Evolutionary conservation across 2,113 vertebrate genomes (phyloP).

Genomic region (Cephalopholis sonnerati): DNA sequence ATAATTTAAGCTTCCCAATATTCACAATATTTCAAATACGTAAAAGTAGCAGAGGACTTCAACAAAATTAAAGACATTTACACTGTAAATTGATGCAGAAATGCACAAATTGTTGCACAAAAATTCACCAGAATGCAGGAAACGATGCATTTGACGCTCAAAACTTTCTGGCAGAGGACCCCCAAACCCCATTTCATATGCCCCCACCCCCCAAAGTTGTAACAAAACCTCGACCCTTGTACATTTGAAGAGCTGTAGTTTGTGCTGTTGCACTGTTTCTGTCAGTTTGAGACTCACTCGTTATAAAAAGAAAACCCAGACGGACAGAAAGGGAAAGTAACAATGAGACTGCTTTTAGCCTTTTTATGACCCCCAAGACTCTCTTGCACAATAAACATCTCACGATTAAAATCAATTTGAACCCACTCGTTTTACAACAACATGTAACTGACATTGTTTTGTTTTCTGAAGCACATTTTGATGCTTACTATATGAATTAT

Average conservation of each 20-base stretch:
- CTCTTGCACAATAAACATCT: slow-evolving; percentile 7
- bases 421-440: not conserved
- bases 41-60: no score
- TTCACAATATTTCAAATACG: no score
- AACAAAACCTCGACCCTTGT: no score
- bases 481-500: not conserved
- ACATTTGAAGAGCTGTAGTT: not conserved
- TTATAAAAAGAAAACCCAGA: slow-evolving; percentile 3
- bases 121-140: no score
- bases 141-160: no score
- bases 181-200: no score
- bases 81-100: no score
- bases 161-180: no score
- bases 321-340: not conserved
- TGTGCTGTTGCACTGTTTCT: not conserved
- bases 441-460: not conserved
- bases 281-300: not conserved
- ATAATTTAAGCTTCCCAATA: not conserved
- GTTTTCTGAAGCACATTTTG: not conserved
- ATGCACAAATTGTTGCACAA: no score
- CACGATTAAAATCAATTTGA: not conserved
- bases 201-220: no score
- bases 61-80: no score
- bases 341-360: slow-evolving; percentile 30
- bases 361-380: slow-evolving; percentile 33